Conservation (phyloP, 2,797 vertebrate species). For the Malurus leucopterus region DNA sequence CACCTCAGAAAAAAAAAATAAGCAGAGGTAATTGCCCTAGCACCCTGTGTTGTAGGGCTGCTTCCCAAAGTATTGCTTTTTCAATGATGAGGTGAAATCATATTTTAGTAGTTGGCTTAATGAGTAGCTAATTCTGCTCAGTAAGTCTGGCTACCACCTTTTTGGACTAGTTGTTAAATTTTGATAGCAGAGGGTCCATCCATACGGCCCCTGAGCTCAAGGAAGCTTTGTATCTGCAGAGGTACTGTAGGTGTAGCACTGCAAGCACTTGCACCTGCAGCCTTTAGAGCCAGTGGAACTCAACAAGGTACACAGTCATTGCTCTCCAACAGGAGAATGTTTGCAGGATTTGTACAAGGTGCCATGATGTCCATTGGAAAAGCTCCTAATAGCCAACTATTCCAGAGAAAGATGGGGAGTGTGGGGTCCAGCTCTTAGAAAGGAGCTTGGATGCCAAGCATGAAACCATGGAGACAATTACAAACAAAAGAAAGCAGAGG, state of each 20-base stretch:
- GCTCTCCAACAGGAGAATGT: neutral
- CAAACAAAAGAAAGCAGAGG: neutral
- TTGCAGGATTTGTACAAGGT: neutral
- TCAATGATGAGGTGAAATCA: neutral
- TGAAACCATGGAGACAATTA: neutral
- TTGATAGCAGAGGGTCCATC: neutral
- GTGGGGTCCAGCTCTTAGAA: accelerated
- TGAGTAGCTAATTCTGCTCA: accelerated
- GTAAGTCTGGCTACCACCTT: neutral
- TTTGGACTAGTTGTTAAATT: neutral
- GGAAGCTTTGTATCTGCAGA: neutral
- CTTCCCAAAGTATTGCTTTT: neutral
- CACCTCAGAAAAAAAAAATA: neutral
- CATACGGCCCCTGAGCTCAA: neutral
- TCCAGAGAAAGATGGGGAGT: neutral
- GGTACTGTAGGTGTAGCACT: accelerated
- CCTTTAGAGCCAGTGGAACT: neutral
- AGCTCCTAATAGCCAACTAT: neutral
- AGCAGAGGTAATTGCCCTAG: neutral
- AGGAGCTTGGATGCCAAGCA: neutral
- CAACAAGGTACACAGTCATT: accelerated
- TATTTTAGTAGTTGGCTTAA: neutral
- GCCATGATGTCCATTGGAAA: neutral
- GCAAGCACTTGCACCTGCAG: neutral
- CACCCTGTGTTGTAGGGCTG: neutral